Evolutionary conservation across 2,888 invertebrate genomes (phyloP).

Genomic region (Machimus rusticus): DNA sequence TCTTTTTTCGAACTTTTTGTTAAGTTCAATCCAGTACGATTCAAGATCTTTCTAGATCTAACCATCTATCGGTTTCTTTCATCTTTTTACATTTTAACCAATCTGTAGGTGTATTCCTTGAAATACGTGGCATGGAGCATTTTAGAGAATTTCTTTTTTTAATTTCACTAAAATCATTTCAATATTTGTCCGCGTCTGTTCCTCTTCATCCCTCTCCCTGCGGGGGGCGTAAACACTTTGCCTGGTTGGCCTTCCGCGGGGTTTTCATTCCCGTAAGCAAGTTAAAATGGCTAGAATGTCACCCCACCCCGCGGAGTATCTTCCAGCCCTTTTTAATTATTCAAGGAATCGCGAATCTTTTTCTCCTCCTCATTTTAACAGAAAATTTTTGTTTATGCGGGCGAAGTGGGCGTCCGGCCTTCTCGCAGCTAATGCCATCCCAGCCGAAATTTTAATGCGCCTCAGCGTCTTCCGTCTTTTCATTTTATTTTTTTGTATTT

Average conservation of each 20-base stretch:
- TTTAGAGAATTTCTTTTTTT: neutral
- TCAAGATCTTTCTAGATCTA: neutral
- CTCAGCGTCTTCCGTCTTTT: neutral
- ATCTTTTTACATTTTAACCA: neutral
- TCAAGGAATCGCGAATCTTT: conserved; percentile 27
- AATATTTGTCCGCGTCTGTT: neutral
- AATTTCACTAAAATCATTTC: neutral
- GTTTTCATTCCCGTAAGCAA: neutral
- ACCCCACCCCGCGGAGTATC: neutral
- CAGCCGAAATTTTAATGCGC: neutral
- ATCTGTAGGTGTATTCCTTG: neutral
- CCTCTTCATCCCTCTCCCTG: neutral
- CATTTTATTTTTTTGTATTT: neutral
- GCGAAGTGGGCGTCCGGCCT: neutral
- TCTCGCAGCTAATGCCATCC: neutral
- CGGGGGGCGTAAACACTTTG: neutral
- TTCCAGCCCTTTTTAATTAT: conserved; percentile 34
- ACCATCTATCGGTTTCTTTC: neutral
- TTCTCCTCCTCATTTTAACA: neutral
- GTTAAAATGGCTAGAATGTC: conserved; percentile 27
- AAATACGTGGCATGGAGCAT: neutral
- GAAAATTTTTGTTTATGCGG: conserved; percentile 15
- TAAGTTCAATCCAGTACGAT: neutral
- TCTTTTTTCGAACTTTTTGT: neutral
- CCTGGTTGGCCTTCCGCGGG: neutral